Evolutionary conservation across 2,888 invertebrate genomes (phyloP), one percentile per base, ranked within the genome.

Genomic region (Brassicogethes aeneus): DNA sequence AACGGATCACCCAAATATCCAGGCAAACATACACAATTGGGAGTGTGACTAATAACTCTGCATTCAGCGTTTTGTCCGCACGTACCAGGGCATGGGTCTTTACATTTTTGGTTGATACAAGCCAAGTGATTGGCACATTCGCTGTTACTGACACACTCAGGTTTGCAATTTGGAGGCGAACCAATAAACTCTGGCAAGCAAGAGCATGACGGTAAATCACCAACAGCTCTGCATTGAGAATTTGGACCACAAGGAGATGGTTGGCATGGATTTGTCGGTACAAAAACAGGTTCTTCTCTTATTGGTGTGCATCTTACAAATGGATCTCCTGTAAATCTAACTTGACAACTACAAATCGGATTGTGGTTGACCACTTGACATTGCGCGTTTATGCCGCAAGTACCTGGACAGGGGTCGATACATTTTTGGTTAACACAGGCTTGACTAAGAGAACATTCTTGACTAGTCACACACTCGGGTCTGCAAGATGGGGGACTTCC

Each of bases 31-130:
- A 72, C 73, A 77, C 72, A 82, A 74, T 40, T 85, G 74, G 57
- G 80, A 70, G 64, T 86, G 77, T 74, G 84, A 64, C 81, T 85
- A 56, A 77, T 73, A 3, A 85, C 83, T 48, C 78, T 74, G 62
- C 88, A 88, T 42, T 77, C 64, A 3, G 87, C 83, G 50, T 78
- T 79, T 43, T 72, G 65, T 8, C 88, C 91, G 61, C 92, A 92
- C 1, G 81, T 72, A 42, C 81, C 82, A 0, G 70, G 70, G 55
- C 90, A 90, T 2, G 86, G 85, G 60, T 82, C 80, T 67, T 72
- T 75, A 62, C 87, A 88, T 70, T 82, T 84, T 56, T 80, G 76
- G 57, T 79, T 80, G 10, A 83, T 73, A 60, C 87, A 88, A 32
- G 85, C 84, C 57, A 76, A 68, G 55, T 81, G 75, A 53, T 75